Evolutionary conservation across 2,797 vertebrate species (phyloP), one percentile per base, ranked within the genome.

Genomic region (Chelon labrosus): DNA sequence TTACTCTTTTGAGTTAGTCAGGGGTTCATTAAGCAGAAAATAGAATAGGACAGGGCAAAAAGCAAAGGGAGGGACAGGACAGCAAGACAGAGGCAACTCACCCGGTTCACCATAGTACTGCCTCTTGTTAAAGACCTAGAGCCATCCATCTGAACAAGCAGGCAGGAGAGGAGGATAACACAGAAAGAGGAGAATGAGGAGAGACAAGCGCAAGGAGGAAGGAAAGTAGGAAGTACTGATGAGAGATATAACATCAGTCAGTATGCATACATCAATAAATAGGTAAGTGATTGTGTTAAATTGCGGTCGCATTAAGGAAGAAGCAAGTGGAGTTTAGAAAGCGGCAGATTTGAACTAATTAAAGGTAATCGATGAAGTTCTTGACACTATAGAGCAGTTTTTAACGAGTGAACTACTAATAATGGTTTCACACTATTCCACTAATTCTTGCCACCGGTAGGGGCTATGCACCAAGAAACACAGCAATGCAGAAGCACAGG

Each of bases 41-140:
- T 3, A 84, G 65, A 77, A 77, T 3, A 84, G 65, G 58, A 78
- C 4, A n/a, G 53, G 55, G 75, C 3, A 49, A 52, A 62, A 79
- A 68, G 70, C 42, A 78, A 41, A 82, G 50, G 51, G 49, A 47
- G 71, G 61, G 47, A 67, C 44, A 69, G 68, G 57, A 61, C 27
- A 72, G 73, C 35, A 65, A 72, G 63, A 79, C 13, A 74, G 64
- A 71, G 65, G 37, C 39, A 70, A 95, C 94, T 95, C 90, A 96
- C 95, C 94, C 89, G 93, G 90, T 93, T 94, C 54, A 81, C 94
- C 84, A 94, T 10, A 75, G 91, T 85, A 82, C 93, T 89, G 83
- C 94, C 88, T 86, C 94, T 91, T 50, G 94, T 93, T 86, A 94
- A 72, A 37, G 94, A 95, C 50, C 92, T 83, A 72, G 85, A 91